Evolutionary conservation across 2,888 invertebrate genomes (phyloP).

Genomic region (Parnassius apollo): DNA sequence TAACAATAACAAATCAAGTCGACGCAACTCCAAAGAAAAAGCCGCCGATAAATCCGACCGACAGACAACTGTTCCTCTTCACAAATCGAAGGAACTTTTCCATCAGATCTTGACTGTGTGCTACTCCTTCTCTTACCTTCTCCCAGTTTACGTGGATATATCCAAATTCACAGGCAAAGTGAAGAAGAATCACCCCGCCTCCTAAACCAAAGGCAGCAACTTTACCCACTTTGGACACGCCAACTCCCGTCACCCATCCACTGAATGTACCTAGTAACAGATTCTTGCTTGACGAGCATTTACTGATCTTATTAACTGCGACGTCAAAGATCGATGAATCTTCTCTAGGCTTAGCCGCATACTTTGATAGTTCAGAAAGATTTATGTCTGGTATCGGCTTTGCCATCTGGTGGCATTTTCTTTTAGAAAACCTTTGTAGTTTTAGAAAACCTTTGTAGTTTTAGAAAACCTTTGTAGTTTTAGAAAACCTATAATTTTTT

Average conservation of each 20-base stretch:
- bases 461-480: too few species aligned
- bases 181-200: conserved; percentile 91
- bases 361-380: conserved; percentile 41
- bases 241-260: conserved; percentile 86
- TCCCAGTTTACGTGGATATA: conserved; percentile 95
- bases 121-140: conserved; percentile 87
- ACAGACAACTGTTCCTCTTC: conserved; percentile 84
- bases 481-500: conserved; percentile 14
- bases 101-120: conserved; percentile 86
- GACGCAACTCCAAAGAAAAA: conserved; percentile 91
- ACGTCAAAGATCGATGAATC: conserved; percentile 44
- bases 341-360: conserved; percentile 41
- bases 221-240: conserved; percentile 92
- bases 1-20: conserved; percentile 46
- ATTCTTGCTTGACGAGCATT: conserved; percentile 50
- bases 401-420: conserved; percentile 54
- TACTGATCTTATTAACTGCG: conserved; percentile 45
- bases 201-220: conserved; percentile 93
- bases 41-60: conserved; percentile 91
- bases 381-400: conserved; percentile 54
- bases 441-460: conserved; percentile 15
- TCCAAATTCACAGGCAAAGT: conserved; percentile 93
- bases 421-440: conserved; percentile 21
- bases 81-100: conserved; percentile 84
- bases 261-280: conserved; percentile 56